Evolutionary conservation across 1,140 invertebrate species (phyloP), one percentile per base, ranked within the genome.

Genomic region (Telenomus remus): DNA sequence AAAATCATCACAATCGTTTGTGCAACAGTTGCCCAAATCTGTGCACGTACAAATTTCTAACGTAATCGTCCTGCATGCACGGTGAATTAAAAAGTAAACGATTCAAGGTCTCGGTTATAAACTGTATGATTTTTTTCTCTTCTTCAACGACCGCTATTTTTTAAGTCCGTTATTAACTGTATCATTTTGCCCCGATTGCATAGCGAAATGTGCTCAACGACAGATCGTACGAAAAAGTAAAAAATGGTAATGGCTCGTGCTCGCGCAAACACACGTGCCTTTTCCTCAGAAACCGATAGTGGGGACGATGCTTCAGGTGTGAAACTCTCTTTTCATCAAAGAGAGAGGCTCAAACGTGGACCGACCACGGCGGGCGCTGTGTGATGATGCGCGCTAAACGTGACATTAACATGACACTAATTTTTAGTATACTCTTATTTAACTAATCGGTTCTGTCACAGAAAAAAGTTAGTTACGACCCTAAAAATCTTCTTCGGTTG

Each of bases 271-370:
- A 37, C 48, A 27, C 64, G 53, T 46, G 55, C 55, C 48, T 74
- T 73, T 74, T 74, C 53, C 57, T 76, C 56, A 39, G 27, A 54
- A 7, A 44, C 35, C n/a, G 9, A 50, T 51, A 54, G 63, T 63
- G 68, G 69, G 69, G 75, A 63, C 55, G 68, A 68, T 68, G 46
- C 46, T 63, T n/a, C 69, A 77, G 75, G 75, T 77, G 75, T 69
- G 57, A 72, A 76, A 77, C 64, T 77, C 56, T 66, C 75, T 72
- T 77, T 76, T 68, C 75, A 68, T 71, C 68, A 50, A 64, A 71
- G 53, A 66, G 74, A 77, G 63, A 48, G 68, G 68, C 51, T 19
- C 65, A 75, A 75, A 75, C 72, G 72, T 55, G 68, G 51, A 63
- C 47, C 68, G 39, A 33, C 60, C 54, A 63, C 73, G 66, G 75